phyloP scores from a whole-genome alignment of 2,888 invertebrate species.

The Drosophila putrida region DNA sequence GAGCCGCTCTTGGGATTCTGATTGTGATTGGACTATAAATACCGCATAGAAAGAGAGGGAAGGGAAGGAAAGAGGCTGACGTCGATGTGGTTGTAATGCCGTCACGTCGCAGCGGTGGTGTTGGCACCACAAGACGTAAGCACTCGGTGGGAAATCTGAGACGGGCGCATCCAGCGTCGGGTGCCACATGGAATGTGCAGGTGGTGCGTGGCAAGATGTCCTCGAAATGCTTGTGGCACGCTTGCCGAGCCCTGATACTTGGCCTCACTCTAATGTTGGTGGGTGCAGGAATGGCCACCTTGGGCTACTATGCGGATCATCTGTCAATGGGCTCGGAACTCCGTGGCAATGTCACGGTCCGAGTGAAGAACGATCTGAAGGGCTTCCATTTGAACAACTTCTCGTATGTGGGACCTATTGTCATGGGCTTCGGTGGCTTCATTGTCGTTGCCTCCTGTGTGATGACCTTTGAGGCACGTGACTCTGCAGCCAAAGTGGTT shows the following conservation, averaged over 20 bases:
- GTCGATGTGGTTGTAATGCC: conserved; percentile 76
- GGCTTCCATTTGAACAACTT: conserved; percentile 95
- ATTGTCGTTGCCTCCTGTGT: conserved; percentile 98
- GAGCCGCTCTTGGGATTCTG: background rate
- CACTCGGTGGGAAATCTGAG: conserved; percentile 87
- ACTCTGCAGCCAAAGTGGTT: conserved; percentile 96
- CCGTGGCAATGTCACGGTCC: conserved; percentile 91
- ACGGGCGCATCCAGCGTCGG: conserved; percentile 91
- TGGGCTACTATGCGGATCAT: conserved; percentile 94
- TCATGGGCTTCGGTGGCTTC: conserved; percentile 99
- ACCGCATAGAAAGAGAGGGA: background rate
- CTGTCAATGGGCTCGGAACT: conserved; percentile 92
- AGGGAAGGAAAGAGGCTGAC: background rate
- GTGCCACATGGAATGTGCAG: conserved; percentile 94
- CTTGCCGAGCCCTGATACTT: conserved; percentile 95
- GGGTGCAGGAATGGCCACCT: conserved; percentile 96
- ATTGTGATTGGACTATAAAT: background rate
- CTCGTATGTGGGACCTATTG: conserved; percentile 98
- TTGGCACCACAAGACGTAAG: conserved; percentile 83
- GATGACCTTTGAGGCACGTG: conserved; percentile 99
- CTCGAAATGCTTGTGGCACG: conserved; percentile 96
- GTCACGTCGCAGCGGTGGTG: conserved; percentile 79
- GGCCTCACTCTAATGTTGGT: conserved; percentile 94
- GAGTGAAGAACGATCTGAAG: conserved; percentile 92
- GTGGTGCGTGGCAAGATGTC: conserved; percentile 95